Evolutionary conservation across 2,888 invertebrate species (phyloP).

Genomic region (Drosophila borborema): DNA sequence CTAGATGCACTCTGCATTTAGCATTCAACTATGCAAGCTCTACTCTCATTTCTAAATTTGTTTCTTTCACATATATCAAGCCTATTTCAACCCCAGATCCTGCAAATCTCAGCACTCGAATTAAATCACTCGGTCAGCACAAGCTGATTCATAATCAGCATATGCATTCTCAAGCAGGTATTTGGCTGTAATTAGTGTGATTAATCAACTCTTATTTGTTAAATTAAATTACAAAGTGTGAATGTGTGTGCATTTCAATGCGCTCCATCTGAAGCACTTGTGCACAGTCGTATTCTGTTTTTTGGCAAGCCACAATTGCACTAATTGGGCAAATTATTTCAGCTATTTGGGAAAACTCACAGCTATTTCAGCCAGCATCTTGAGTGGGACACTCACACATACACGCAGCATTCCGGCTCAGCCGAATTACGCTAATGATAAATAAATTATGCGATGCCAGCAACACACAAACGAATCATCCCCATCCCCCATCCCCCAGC

Average conservation of each 20-base stretch:
- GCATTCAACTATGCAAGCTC: neutral
- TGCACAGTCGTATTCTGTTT: conserved; percentile 8
- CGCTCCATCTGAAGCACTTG: neutral
- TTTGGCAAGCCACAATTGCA: conserved; percentile 24
- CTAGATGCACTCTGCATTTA: neutral
- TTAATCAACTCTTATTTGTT: conserved; percentile 1
- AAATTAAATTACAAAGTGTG: neutral
- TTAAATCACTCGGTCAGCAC: neutral
- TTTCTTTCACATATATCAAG: neutral
- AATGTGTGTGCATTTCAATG: neutral
- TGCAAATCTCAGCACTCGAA: neutral
- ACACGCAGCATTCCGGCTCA: conserved; percentile 47
- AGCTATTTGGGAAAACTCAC: conserved; percentile 66
- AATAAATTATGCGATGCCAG: conserved; percentile 76
- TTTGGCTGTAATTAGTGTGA: neutral
- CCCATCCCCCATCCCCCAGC: neutral
- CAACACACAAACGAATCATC: conserved; percentile 57
- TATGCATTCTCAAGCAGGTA: neutral
- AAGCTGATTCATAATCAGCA: neutral
- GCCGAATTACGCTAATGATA: conserved; percentile 79
- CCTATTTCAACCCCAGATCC: no score
- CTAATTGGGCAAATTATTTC: conserved; percentile 76
- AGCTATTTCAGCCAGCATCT: conserved; percentile 43
- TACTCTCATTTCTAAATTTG: neutral
- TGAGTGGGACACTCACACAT: conserved; percentile 21